Conservation (phyloP, 1,140 invertebrate genomes). For the Chlorops oryzae region DNA sequence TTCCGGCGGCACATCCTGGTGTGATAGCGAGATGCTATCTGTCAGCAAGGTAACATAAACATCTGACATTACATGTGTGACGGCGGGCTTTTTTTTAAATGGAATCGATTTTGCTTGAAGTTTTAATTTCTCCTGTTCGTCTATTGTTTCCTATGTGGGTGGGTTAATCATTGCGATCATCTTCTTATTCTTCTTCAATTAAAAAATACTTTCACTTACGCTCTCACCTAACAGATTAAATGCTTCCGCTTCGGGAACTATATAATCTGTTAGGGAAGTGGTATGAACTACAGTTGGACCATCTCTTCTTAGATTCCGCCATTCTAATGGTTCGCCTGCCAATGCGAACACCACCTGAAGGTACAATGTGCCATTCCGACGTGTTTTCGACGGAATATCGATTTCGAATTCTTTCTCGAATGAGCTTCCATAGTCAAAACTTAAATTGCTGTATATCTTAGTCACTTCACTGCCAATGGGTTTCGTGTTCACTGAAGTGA, state of each 20-base stretch:
- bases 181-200: not conserved
- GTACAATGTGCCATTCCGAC: constrained; percentile 70
- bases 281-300: constrained; percentile 54
- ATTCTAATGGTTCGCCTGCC: constrained; percentile 51
- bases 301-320: constrained; percentile 51
- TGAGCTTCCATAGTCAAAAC: constrained; percentile 52
- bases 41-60: constrained; percentile 59
- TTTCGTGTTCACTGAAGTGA: constrained; percentile 51
- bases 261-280: constrained; percentile 62
- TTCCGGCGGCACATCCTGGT: constrained; percentile 57
- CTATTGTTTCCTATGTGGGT: not conserved
- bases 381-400: constrained; percentile 62
- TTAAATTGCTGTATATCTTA: constrained; percentile 40
- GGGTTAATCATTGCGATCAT: constrained; percentile 5
- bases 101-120: no score
- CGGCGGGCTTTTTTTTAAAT: constrained; percentile 21
- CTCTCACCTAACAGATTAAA: constrained; percentile 68
- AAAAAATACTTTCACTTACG: constrained; percentile 29
- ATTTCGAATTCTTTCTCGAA: constrained; percentile 54
- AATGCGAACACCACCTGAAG: constrained; percentile 54
- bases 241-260: constrained; percentile 63
- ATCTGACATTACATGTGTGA: constrained; percentile 57
- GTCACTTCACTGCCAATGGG: constrained; percentile 46
- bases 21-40: constrained; percentile 55
- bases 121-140: not conserved